Base-by-base conservation (phyloP, 2,888 invertebrate genomes). In the Argyresthia goedartella region DNA sequence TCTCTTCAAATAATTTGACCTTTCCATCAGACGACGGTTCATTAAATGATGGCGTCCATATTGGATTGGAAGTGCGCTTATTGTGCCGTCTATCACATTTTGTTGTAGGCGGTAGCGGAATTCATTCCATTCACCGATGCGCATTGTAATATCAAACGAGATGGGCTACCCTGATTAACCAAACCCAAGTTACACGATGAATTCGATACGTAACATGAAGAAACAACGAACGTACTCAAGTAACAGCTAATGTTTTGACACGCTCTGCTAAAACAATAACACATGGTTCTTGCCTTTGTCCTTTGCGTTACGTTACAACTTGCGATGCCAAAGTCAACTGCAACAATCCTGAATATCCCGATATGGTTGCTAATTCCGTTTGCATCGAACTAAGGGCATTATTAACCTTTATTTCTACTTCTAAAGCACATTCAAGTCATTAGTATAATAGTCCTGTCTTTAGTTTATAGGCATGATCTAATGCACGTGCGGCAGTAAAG, bases 1-100 rank as follows among this genome's bases (percentile, higher is more conserved):
- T 85, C 85, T 84, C 81, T 81, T 81, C 77, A 85, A 85, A 85
- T 81, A 84, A 84, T 86, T 84, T 85, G 86, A 86, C 85, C 86
- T 86, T 82, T 84, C 72, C 81, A 80, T 80, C 73, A 81, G 85
- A 84, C 85, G 81, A 85, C 85, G 85, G 84, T 85, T 84, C 81
- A 85, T 85, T 82, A 84, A 85, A 82, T 85, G 85, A 85, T 81
- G 73, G 73, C 76, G 71, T 75, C 68, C 70, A 76, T 81, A 81
- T 84, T 77, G 81, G 77, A 81, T 84, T 77, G 81, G 77, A 75
- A 73, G 72, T 71, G 71, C 66, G 73, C 76, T 81, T 81, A 86
- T 86, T 82, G 85, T 85, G 71, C 79, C 81, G 85, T 82, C 81
- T 76, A 80, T 84, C 82, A 82, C 66, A 75, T 76, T 76, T 72